These are phyloP conservation scores for Xanthia togata DNA, from an alignment of 2,888 invertebrate genomes.

Conservation along the genomic window DNA sequence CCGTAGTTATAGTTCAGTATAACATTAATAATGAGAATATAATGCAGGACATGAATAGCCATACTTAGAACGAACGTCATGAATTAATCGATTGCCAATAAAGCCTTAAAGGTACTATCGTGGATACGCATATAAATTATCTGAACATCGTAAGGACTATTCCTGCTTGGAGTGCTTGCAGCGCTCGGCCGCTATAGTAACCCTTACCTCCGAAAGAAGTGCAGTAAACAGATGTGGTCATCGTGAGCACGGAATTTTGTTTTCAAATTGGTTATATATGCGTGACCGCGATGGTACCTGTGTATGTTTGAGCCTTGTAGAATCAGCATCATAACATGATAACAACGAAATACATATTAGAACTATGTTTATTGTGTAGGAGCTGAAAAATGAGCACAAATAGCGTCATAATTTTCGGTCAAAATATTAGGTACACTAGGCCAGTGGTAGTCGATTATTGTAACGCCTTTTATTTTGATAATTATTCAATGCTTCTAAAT, in stretches of 20 bases:
- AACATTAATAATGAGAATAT: neutral
- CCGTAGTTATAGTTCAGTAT: neutral
- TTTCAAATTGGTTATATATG: no score
- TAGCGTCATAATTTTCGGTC: neutral
- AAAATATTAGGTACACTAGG: neutral
- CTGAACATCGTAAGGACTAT: no score
- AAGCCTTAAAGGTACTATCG: neutral
- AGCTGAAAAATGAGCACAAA: neutral
- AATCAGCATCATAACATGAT: neutral
- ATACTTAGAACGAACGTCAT: neutral
- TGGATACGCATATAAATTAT: no score
- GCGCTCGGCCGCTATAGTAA: no score
- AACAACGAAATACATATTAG: neutral
- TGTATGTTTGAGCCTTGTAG: neutral
- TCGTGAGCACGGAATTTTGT: no score
- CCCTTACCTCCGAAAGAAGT: no score
- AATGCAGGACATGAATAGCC: neutral
- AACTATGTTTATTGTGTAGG: neutral
- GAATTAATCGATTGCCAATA: neutral
- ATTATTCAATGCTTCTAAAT: neutral
- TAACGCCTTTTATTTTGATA: neutral
- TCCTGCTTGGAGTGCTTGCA: no score
- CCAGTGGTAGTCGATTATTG: neutral
- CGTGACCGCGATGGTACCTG: no score
- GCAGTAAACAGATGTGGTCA: no score